phyloP scores from a whole-genome alignment of 1,140 invertebrate genomes.

The Drosophila asahinai region DNA sequence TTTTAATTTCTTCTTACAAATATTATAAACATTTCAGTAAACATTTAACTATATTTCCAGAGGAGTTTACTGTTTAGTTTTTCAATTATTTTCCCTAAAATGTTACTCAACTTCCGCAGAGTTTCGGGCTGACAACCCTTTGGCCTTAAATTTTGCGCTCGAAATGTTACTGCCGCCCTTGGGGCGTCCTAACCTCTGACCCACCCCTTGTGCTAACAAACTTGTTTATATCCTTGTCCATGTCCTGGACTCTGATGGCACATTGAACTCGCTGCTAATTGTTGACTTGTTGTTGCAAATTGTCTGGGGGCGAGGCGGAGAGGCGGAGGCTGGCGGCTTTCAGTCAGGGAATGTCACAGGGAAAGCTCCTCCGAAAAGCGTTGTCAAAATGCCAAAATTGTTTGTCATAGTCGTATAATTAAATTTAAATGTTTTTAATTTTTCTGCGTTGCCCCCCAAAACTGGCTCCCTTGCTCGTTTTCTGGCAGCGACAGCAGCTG shows the following conservation, averaged over 20 bases:
- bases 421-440: slow-evolving; percentile 79
- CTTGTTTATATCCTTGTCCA: slow-evolving; percentile 53
- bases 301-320: slow-evolving; percentile 5
- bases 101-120: background rate
- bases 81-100: background rate
- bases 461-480: background rate
- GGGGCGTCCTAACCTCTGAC: background rate
- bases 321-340: background rate
- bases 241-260: slow-evolving; percentile 33
- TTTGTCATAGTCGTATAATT: slow-evolving; percentile 83
- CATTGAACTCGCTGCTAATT: slow-evolving; percentile 52
- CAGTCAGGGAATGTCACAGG: slow-evolving; percentile 27
- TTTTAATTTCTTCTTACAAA: slow-evolving; percentile 1
- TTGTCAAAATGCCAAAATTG: slow-evolving; percentile 81
- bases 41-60: background rate
- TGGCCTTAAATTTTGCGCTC: background rate
- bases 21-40: background rate
- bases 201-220: slow-evolving; percentile 51
- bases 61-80: background rate
- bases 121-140: slow-evolving; percentile 4
- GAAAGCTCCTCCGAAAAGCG: slow-evolving; percentile 3
- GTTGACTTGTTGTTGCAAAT: slow-evolving; percentile 53
- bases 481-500: slow-evolving; percentile 50
- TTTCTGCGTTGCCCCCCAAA: slow-evolving; percentile 13
- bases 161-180: background rate